Evolutionary conservation across 2,113 vertebrate genomes (phyloP), one percentile per base, ranked within the genome.

Genomic region (Myotis brandtii): DNA sequence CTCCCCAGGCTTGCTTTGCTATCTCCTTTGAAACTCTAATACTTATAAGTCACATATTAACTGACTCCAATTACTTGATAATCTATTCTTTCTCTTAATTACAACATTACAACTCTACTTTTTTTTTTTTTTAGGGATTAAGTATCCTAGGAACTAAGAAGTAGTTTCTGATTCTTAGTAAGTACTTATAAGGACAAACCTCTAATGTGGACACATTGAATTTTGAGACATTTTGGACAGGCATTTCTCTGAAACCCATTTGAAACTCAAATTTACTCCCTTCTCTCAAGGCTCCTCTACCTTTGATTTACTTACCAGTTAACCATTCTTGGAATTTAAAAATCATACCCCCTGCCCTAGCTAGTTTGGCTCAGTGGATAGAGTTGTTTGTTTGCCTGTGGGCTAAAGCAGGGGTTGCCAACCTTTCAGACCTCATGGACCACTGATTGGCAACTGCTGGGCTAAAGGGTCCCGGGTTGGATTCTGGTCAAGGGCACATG

Each of bases 31-130:
- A 95, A 92, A 83, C n/a, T 72, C 18, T 89, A 62, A 72, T 89
- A 85, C 46, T 93, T 96, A 6, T 76, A 82, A 89, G 77, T 97
- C 37, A 95, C n/a, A 77, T 82, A 64, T 77, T 91, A 89, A 67
- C 54, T 67, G 76, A 46, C 52, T 87, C 14, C 11, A 79, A 0
- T 96, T 94, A 72, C 32, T 85, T 94, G 89, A 43, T 89, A 72
- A n/a, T 88, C 14, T 62, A 80, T 37, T 8, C 30, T 90, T 46
- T 93, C 25, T 89, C 34, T 87, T 32, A 95, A 48, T 89, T 66
- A 67, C 20, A 62, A 3, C 52, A 48, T 89, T 66, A 67, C 20
- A 62, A 3, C 52, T 54, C 52, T 54, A 54, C 18, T 54, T 79
- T 91, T 25, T 81, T 40, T 1, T 50, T 9, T 79, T 92, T 94